Evolutionary conservation across 1,140 invertebrate genomes (phyloP), one percentile per base, ranked within the genome.

Genomic region (Zaprionus kolodkinae): DNA sequence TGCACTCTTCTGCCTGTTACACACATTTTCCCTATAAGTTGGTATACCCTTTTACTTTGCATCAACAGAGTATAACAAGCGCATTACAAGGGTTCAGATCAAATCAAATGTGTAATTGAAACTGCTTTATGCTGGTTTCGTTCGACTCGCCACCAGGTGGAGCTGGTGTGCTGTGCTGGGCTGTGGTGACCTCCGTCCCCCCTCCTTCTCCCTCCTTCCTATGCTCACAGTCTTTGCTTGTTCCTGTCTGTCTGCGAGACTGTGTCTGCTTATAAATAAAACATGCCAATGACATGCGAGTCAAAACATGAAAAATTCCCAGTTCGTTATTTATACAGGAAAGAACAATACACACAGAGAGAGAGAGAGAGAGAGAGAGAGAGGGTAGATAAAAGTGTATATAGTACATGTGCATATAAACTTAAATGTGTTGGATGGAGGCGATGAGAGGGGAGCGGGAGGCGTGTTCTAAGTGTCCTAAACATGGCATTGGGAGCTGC

Each of bases 231-330:
- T 17, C 45, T 21, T 21, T 21, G 21, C 21, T 21, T 21, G 21
- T 21, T 2, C 21, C 21, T 33, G 25, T 33, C 52, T 27, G 21
- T 55, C 52, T 55, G 52, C 52, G 13, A 27, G 25, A 25, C 52
- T 55, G 17, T 54, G 33, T 54, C 62, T 38, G 62, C 25, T 62
- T 71, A 83, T 88, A 87, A 88, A 87, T 87, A 87, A 87, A 83
- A 88, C 76, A 88, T 81, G 72, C 27, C 62, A 71, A 78, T 43
- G 78, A 62, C 67, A 78, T 81, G 76, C 68, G 72, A 78, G 64
- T 50, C 38, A 70, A 50, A 76, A 63, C 78, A 81, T 69, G 68
- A 78, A 70, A 70, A 62, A 65, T 48, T 74, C 68, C 6, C 13
- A 43, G 45, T 40, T 43, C 30, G 27, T 54, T 25, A 3, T 66